These are phyloP conservation scores for Magallana nippona DNA, from an alignment of 2,888 invertebrate species.

Conservation along the genomic window DNA sequence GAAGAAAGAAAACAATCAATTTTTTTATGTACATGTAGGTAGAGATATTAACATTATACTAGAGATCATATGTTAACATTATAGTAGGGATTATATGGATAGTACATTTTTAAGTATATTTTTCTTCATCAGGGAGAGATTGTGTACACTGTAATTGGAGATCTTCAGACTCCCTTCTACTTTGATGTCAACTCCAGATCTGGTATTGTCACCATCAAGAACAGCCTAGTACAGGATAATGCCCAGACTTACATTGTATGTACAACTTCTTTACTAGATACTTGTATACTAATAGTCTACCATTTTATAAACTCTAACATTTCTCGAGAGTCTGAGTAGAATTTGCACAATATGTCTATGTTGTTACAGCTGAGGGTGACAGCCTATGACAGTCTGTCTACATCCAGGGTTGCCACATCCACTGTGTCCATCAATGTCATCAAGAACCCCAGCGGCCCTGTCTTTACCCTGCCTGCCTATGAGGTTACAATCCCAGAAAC, in stretches of 20 bases:
- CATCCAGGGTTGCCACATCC: slow-evolving; percentile 60
- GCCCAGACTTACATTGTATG: slow-evolving; percentile 54
- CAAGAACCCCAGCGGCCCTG: slow-evolving; percentile 66
- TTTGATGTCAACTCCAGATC: slow-evolving; percentile 62
- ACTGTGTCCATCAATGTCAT: slow-evolving; percentile 63
- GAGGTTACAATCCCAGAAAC: slow-evolving; percentile 60
- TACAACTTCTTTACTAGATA: neutral
- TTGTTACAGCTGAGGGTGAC: slow-evolving; percentile 61
- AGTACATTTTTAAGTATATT: neutral
- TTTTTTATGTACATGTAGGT: too few relatives aligned
- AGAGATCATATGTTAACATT: neutral
- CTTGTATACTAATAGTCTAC: too few relatives aligned
- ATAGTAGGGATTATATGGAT: neutral
- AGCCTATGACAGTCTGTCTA: slow-evolving; percentile 65
- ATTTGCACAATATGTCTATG: neutral
- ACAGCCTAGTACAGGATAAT: slow-evolving; percentile 62
- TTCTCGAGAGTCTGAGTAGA: too few relatives aligned
- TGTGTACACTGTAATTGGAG: slow-evolving; percentile 61
- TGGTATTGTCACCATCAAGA: slow-evolving; percentile 68
- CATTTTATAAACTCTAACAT: too few relatives aligned
- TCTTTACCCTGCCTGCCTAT: slow-evolving; percentile 60
- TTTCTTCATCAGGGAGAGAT: slow-evolving; percentile 54
- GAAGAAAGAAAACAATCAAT: too few relatives aligned
- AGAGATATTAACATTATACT: too few relatives aligned
- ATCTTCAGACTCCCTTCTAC: slow-evolving; percentile 72